Evolutionary conservation across 2,888 invertebrate genomes (phyloP).

Genomic region (Dicranocentrus wangi): DNA sequence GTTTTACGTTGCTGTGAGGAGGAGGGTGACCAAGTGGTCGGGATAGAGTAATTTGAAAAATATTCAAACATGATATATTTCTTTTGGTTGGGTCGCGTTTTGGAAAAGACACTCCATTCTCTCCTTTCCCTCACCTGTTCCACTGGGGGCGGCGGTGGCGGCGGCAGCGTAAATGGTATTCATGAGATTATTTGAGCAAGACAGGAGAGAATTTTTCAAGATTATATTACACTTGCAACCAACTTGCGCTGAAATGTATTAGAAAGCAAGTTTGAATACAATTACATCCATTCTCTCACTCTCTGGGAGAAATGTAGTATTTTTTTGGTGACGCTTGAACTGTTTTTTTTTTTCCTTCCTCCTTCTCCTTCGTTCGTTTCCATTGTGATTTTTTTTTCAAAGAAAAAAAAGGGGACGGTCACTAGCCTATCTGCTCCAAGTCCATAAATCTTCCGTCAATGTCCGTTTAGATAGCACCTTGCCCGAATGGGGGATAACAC

Average conservation of each 20-base stretch:
- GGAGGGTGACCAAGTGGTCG: neutral
- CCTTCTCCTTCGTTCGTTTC: conserved; percentile 28
- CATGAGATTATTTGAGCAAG: conserved; percentile 3
- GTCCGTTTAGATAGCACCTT: conserved; percentile 73
- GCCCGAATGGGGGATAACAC: conserved; percentile 72
- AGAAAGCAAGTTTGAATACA: conserved; percentile 13
- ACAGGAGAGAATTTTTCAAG: neutral
- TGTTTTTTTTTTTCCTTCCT: conserved; percentile 46
- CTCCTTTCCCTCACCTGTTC: too few relatives aligned
- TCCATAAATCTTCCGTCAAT: conserved; percentile 73
- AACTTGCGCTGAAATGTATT: neutral
- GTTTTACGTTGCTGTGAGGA: too few relatives aligned
- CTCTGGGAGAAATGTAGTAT: neutral
- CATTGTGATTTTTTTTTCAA: conserved; percentile 31
- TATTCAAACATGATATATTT: neutral
- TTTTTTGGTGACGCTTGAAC: conserved; percentile 60
- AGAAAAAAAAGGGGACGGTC: conserved; percentile 72
- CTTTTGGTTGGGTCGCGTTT: neutral
- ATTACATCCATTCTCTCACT: conserved; percentile 14
- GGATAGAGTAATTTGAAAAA: conserved; percentile 1
- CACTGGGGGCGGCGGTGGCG: too few relatives aligned
- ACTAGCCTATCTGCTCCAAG: conserved; percentile 72
- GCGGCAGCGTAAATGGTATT: conserved; percentile 16
- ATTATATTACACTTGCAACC: neutral
- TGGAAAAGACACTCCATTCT: too few relatives aligned